Evolutionary conservation across 2,888 invertebrate genomes (phyloP), one percentile per base, ranked within the genome.

Genomic region (Agrilus mali): DNA sequence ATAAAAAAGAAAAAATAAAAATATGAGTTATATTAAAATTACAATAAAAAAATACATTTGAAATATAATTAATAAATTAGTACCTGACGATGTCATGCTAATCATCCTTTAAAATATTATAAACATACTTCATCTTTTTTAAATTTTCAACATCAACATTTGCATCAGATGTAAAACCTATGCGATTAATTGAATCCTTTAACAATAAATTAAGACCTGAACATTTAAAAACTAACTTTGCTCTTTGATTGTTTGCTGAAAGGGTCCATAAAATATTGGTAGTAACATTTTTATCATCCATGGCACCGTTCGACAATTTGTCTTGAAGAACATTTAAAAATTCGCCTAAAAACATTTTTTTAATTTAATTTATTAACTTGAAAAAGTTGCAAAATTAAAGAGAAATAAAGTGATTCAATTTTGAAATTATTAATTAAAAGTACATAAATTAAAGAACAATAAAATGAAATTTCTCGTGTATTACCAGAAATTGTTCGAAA

Each of bases 241-340:
- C 80, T 65, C 78, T 78, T 52, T 82, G 82, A 56, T 77, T 80
- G 57, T 83, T 83, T 7, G 79, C 77, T 6, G 77, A 73, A 37
- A 83, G 55, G 0, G 80, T 73, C 82, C 82, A 82, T 1, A 80
- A 69, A 3, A 78, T 77, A 13, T 75, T 56, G 55, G 74, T 57
- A 2, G 67, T 66, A 14, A 66, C 59, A 45, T 64, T 65, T 47
- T 71, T 70, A 52, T 75, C 73, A 31, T 63, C 60, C 2, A 59
- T 46, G 5, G 60, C 60, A 17, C 69, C 71, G 41, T 58, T 61
- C 38, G 64, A 60, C 32, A 75, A 58, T 51, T 70, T 68, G 3
- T 58, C 59, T 40, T 65, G 61, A 1, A 76, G 50, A 15, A 72
- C 53, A 48, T 68, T 67, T 34, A 75, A 56, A 50, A 74, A 72